Evolutionary conservation across 53 echinoderm and acorn worm species (phyloP), one percentile per base, ranked within the genome.

Genomic region (Hippasteria phrygiana): DNA sequence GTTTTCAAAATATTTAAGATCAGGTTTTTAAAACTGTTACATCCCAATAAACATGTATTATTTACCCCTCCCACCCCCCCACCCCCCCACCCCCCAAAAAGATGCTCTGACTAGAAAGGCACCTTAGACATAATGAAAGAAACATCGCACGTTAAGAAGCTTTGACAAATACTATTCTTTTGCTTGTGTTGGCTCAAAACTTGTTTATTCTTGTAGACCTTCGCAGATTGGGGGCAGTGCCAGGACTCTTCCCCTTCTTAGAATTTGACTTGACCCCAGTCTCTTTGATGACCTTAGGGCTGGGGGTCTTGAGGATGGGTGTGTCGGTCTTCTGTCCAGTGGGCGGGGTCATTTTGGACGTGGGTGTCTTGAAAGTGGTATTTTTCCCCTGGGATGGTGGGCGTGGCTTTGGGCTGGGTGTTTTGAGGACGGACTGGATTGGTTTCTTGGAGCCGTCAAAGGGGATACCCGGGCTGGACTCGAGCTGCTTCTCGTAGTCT

Each of bases 371-470:
- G 16, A 29, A 62, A 18, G 43, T 42, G 28, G 80, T 27, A 3
- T 40, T 24, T 42, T 62, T 80, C 80, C 62, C 62, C 77, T 37
- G 33, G 40, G 16, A 12, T 36, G 56, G 62, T 3, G 56, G 62
- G 14, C 6, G 65, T 16, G 66, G 48, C 50, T 48, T 45, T 7
- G 83, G 85, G 51, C 70, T 70, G 70, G 85, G 85, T 20, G 85
- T 85, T 53, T 96, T 96, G 17, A 96, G 90, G 42, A 87, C 94
- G 32, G 94, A 91, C 24, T 91, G 91, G 35, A 78, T 55, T 20
- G 96, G 96, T 69, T 94, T 95, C 93, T 95, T 96, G 47, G 73
- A 55, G 41, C 90, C 85, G 67, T 96, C 96, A 39, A 95, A 96
- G 7, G 96, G 96, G 9, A 96, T 95, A 5, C 92, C 96, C 0